phyloP scores from a whole-genome alignment of 53 echinoderm and acorn worm genomes.

The Holothuria leucospilota region DNA sequence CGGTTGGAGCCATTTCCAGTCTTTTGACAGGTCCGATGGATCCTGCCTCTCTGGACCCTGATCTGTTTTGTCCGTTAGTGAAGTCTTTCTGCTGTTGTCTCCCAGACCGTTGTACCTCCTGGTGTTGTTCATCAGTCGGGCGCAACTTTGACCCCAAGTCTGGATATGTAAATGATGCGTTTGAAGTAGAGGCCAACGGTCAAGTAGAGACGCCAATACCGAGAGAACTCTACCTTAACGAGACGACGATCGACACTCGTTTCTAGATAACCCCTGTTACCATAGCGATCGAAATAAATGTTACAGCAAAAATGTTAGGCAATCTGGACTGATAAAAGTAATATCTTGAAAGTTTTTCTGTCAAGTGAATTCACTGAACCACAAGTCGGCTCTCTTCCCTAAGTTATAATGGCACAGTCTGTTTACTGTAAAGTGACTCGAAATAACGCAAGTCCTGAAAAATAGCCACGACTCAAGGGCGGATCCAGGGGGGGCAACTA shows the following conservation, averaged over 20 bases:
- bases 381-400: too few relatives aligned
- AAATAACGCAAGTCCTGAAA: too few relatives aligned
- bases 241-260: not conserved
- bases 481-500: too few relatives aligned
- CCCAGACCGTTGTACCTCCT: not conserved
- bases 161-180: slow-evolving; percentile 23
- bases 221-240: slow-evolving; percentile 13
- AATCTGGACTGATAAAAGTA: too few relatives aligned
- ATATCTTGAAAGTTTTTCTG: too few relatives aligned
- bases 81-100: slow-evolving; percentile 26
- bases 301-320: too few relatives aligned
- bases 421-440: too few relatives aligned
- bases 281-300: too few relatives aligned
- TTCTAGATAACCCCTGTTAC: not conserved
- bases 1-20: slow-evolving; percentile 4
- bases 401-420: too few relatives aligned
- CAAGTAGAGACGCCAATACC: not conserved
- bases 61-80: slow-evolving; percentile 14
- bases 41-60: slow-evolving; percentile 26
- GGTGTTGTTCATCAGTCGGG: slow-evolving; percentile 36
- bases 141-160: slow-evolving; percentile 19
- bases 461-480: too few relatives aligned
- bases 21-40: slow-evolving; percentile 21
- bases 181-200: slow-evolving; percentile 25
- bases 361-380: too few relatives aligned